Conservation (phyloP, 37 sponge, comb jelly and placozoan genomes). For the Halisarca cf. caerulea region DNA sequence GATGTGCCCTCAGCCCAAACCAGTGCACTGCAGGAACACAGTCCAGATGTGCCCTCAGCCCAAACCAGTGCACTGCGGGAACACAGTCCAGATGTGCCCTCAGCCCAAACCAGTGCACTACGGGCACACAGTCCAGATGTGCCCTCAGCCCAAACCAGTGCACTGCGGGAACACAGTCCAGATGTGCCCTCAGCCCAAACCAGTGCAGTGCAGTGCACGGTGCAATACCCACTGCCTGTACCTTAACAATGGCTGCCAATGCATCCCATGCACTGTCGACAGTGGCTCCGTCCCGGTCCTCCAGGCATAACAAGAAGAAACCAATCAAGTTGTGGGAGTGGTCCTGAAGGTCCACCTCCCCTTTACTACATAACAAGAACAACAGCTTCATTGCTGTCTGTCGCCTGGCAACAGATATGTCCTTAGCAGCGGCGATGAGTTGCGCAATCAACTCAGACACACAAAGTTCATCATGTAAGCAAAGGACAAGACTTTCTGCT, state of each 20-base stretch:
- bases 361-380: slow-evolving; percentile 44
- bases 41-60: too few relatives aligned
- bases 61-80: too few relatives aligned
- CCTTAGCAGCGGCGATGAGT: neutral
- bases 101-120: too few relatives aligned
- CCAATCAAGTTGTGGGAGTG: slow-evolving; percentile 68
- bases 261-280: slow-evolving; percentile 83
- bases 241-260: slow-evolving; percentile 82
- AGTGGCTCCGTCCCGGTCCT: slow-evolving; percentile 67
- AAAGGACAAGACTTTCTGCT: slow-evolving; percentile 53
- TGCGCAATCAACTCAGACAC: neutral
- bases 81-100: too few relatives aligned
- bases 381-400: slow-evolving; percentile 65
- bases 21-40: too few relatives aligned
- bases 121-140: too few relatives aligned
- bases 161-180: too few relatives aligned
- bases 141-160: too few relatives aligned
- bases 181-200: too few relatives aligned
- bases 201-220: too few relatives aligned
- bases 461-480: slow-evolving; percentile 7
- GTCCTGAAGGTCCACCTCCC: slow-evolving; percentile 50
- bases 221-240: too few relatives aligned
- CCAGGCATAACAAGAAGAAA: slow-evolving; percentile 56
- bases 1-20: too few relatives aligned
- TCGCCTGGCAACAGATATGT: slow-evolving; percentile 2